Percentiles rank a stretch among this genome's conserved stretches.
Evolutionary conservation across 2,113 vertebrate species (phyloP).

Genomic region (Uria aalge): DNA sequence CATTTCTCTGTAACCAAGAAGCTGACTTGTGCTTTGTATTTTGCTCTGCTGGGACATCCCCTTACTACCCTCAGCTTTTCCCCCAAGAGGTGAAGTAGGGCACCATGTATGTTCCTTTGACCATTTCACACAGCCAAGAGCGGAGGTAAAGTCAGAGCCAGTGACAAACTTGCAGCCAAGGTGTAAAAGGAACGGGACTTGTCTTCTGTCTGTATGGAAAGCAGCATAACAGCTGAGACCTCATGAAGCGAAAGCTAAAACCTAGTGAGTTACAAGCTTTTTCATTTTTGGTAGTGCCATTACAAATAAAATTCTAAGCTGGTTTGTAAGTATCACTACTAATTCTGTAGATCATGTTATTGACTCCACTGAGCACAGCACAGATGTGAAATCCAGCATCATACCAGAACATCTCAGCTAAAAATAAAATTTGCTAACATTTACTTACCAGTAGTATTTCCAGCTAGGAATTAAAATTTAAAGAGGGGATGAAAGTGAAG

Average conservation of each 20-base stretch:
- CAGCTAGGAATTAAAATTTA: neutral
- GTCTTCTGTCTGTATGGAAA: neutral
- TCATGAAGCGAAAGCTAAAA: neutral
- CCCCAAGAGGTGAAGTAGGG: neutral
- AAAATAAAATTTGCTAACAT: neutral
- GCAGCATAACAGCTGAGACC: neutral
- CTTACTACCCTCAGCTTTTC: neutral
- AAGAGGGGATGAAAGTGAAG: neutral
- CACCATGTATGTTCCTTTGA: fast-evolving
- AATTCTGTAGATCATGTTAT: neutral
- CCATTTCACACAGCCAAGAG: neutral
- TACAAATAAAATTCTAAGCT: neutral
- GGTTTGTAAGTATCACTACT: neutral
- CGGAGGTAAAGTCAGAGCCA: neutral
- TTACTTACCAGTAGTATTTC: neutral
- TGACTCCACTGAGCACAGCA: neutral
- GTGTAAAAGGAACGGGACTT: neutral
- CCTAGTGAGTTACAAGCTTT: neutral
- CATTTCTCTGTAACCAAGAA: neutral
- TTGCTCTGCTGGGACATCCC: neutral
- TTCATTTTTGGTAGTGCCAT: neutral
- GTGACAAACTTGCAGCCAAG: neutral
- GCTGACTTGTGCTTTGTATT: neutral
- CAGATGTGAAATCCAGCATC: neutral
- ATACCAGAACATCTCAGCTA: neutral